phyloP scores from a whole-genome alignment of 2,113 vertebrate species.

The Himantopus leucocephalus region DNA sequence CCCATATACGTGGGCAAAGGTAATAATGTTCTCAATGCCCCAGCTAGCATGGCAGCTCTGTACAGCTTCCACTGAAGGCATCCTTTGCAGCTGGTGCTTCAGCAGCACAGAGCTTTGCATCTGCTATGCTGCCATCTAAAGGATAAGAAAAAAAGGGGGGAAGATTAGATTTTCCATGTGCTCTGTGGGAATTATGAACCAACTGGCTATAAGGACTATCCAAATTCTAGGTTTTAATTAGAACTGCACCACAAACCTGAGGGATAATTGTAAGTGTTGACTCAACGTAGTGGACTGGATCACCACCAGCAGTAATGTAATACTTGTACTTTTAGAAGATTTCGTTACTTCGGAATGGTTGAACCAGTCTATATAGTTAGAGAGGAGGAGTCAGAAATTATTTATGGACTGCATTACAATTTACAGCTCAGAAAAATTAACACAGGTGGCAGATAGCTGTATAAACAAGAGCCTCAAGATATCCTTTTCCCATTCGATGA shows the following conservation, averaged over 20 bases:
- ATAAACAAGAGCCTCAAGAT: not conserved
- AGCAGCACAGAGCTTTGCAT: not conserved
- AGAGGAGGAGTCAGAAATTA: not conserved
- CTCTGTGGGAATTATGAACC: not conserved
- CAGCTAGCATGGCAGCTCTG: not conserved
- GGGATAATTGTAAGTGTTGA: not conserved
- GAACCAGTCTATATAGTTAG: not conserved
- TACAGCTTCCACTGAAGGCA: not conserved
- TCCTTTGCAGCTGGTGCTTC: not conserved
- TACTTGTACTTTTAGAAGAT: not conserved
- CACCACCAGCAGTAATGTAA: not conserved
- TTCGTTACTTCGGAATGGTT: not conserved
- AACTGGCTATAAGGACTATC: not conserved
- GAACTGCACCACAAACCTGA: not conserved
- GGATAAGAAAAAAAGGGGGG: not conserved
- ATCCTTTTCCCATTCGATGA: not conserved
- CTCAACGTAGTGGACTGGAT: not conserved
- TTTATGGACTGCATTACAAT: not conserved
- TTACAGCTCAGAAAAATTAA: not conserved
- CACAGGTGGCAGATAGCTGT: not conserved
- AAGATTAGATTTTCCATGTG: not conserved
- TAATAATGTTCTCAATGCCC: accelerated
- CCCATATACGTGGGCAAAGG: not conserved
- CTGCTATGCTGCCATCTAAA: not conserved
- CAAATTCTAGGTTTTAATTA: not conserved